These are phyloP conservation scores for Nowickia ferox DNA, from an alignment of 2,888 invertebrate genomes.

Conservation along the genomic window DNA sequence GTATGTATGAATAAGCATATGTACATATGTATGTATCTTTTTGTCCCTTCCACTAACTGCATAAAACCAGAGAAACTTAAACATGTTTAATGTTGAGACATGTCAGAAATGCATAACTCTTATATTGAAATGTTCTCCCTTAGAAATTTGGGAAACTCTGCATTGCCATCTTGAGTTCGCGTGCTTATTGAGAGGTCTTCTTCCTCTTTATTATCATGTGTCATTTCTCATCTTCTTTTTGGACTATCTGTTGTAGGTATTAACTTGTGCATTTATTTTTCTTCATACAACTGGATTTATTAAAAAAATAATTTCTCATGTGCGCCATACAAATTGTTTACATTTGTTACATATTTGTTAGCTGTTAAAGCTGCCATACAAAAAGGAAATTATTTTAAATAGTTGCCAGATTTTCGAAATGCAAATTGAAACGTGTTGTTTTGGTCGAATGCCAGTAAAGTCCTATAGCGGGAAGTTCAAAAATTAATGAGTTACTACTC, in stretches of 20 bases:
- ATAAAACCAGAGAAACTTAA: conserved; percentile 55
- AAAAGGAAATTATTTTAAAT: background rate
- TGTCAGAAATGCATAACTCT: too few relatives aligned
- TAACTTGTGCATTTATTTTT: background rate
- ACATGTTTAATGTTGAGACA: conserved; percentile 1
- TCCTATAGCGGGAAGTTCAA: too few relatives aligned
- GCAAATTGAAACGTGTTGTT: background rate
- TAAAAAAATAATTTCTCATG: conserved; percentile 4
- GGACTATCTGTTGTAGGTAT: conserved; percentile 7
- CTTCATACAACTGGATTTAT: background rate
- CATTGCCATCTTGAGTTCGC: background rate
- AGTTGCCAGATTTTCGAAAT: conserved; percentile 5
- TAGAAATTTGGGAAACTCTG: conserved; percentile 40
- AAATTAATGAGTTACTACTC: too few relatives aligned
- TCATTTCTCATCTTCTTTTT: conserved; percentile 51
- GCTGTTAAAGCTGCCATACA: conserved; percentile 26
- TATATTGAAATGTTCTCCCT: background rate
- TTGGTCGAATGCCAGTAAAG: background rate
- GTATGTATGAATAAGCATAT: background rate
- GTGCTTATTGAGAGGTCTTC: conserved; percentile 34
- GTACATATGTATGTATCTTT: background rate
- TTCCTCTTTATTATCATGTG: conserved; percentile 1
- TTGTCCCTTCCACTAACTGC: background rate
- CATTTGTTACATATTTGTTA: conserved; percentile 1
- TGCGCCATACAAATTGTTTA: background rate